Percentiles rank a stretch among this genome's conserved stretches.
Evolutionary conservation across 2,113 vertebrate genomes (phyloP).

Genomic region (Siniperca knerii): DNA sequence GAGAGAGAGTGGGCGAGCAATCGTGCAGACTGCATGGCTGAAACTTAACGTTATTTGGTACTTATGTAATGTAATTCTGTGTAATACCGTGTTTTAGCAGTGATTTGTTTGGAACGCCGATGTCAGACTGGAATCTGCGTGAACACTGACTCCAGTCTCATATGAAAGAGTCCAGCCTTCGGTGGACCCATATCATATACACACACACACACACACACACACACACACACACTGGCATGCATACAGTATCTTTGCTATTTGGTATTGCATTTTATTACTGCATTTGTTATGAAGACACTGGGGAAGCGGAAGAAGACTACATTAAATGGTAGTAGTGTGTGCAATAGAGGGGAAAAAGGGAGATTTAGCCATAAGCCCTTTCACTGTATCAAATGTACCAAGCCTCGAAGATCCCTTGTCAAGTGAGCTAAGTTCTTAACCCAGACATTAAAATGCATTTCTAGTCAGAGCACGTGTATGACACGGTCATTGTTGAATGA

Average conservation of each 20-base stretch:
- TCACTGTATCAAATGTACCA: conserved; percentile 54
- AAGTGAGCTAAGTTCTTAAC: conserved; percentile 41
- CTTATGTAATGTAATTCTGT: conserved; percentile 40
- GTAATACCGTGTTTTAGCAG: conserved; percentile 33
- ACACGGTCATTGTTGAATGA: conserved; percentile 11
- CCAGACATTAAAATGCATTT: conserved; percentile 43
- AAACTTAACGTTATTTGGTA: conserved; percentile 48
- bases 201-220: not conserved
- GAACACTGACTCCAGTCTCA: conserved; percentile 22
- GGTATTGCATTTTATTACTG: conserved; percentile 56
- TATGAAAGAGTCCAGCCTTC: conserved; percentile 21
- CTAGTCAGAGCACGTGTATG: not conserved
- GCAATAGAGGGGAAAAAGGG: conserved; percentile 15
- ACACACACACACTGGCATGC: not conserved
- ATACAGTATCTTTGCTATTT: conserved; percentile 28
- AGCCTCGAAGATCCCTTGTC: conserved; percentile 38
- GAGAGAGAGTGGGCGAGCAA: not conserved
- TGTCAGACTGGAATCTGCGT: conserved; percentile 7
- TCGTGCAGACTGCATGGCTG: conserved; percentile 15
- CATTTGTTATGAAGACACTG: conserved; percentile 48
- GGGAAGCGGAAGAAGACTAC: conserved; percentile 10
- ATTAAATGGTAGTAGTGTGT: conserved; percentile 34
- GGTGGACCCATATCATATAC: not conserved
- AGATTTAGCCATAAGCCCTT: conserved; percentile 40
- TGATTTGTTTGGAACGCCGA: not conserved